Base-by-base conservation (phyloP, 2,797 vertebrate genomes). In the Acanthiza pusilla region DNA sequence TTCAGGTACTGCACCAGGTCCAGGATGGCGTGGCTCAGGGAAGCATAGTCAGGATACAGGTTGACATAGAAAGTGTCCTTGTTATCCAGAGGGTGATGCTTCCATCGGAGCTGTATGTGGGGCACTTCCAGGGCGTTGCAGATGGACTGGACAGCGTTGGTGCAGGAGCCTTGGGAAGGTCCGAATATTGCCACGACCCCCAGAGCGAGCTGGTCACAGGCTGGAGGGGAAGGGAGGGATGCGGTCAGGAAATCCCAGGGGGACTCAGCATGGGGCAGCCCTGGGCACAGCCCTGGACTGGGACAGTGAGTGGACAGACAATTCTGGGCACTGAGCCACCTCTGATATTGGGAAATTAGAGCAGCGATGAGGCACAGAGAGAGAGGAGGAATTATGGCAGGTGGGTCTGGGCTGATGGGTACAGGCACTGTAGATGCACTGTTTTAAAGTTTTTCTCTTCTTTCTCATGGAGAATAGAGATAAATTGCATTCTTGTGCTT, bases 161-260 rank as follows among this genome's bases (percentile, higher is more conserved):
- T 99, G 2, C 99, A 99, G 29, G 99, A 99, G 92, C 99, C 99
- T 89, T 99, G 99, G 5, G 99, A 99, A 1, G 99, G 99, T 25
- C 99, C 99, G 0, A 99, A 99, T 96, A 99, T 99, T 18, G 99
- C 99, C 62, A 99, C 99, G 13, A 99, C 99, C 17, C 99, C 99
- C 96, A 99, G 98, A 1, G 99, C 99, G 43, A 99, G 98, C 98
- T 99, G 99, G 97, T 99, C 99, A 94, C 99, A 99, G 91, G 99
- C 99, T 99, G 92, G 20, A 89, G 94, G 13, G 94, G 92, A 93
- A 93, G 61, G 62, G 34, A 42, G 47, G 25, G n/a, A 50, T 16
- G 53, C 7, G 23, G 34, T 93, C 79, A 96, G 80, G 21, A 21
- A 16, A 12, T 32, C 2, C 18, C 1, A 1, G 2, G 11, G 32